Percentiles rank a stretch among this genome's conserved stretches.
Conservation (phyloP, 35 echinoderm and acorn worm species). For the Chiridota heheva region DNA sequence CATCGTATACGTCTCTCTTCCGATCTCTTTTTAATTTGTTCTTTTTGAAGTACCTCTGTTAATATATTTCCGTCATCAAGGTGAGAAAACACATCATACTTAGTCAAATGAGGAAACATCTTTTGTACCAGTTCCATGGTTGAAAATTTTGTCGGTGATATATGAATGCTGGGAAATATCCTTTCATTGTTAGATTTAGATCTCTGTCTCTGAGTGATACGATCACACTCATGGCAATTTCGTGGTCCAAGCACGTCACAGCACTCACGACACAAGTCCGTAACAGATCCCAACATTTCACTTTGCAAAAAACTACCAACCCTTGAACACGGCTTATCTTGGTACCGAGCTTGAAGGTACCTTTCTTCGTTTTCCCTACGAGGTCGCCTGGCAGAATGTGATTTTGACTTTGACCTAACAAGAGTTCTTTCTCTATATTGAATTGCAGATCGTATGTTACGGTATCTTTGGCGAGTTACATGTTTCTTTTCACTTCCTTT, state of each 20-base stretch:
- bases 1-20: constrained; percentile 19
- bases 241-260: constrained; percentile 85
- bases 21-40: constrained; percentile 18
- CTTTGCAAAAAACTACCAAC: constrained; percentile 70
- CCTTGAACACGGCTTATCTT: constrained; percentile 63
- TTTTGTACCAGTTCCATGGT: constrained; percentile 59
- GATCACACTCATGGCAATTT: constrained; percentile 72
- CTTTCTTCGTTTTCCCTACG: constrained; percentile 47
- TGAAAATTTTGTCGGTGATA: constrained; percentile 52
- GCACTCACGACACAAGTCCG: constrained; percentile 74
- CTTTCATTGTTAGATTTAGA: constrained; percentile 42
- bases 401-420: no score
- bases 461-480: no score
- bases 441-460: no score
- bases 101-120: constrained; percentile 56
- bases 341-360: constrained; percentile 49
- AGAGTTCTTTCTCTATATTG: no score
- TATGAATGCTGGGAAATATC: constrained; percentile 56
- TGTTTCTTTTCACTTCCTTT: no score
- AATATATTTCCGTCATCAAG: constrained; percentile 69
- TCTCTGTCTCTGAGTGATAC: constrained; percentile 45
- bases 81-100: constrained; percentile 44
- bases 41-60: constrained; percentile 22
- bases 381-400: constrained; percentile 42
- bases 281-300: constrained; percentile 41